A percentile compares a stretch with the other conserved stretches of the same genome.
Conservation (phyloP, 2,888 invertebrate species). For the Platycheirus albimanus region DNA sequence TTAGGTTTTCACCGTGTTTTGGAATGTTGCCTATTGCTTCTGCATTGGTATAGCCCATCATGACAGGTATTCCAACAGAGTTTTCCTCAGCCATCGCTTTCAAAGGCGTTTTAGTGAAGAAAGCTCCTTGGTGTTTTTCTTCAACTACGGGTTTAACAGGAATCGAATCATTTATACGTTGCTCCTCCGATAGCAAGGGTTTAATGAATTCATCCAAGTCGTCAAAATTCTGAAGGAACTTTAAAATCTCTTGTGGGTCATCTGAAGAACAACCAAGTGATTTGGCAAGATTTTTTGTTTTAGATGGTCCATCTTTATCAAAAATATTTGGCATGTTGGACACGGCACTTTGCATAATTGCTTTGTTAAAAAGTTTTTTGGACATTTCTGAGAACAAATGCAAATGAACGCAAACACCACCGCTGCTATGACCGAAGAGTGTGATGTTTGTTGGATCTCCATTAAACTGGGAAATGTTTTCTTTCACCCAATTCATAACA, state of each 20-base stretch:
- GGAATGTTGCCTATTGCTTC: constrained; percentile 81
- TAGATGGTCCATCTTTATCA: constrained; percentile 43
- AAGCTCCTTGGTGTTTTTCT: constrained; percentile 34
- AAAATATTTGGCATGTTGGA: constrained; percentile 61
- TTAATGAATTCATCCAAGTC: constrained; percentile 6
- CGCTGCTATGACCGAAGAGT: constrained; percentile 76
- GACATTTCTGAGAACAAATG: constrained; percentile 74
- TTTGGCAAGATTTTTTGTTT: constrained; percentile 12
- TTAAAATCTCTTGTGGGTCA: constrained; percentile 23
- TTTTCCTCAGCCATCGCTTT: constrained; percentile 80
- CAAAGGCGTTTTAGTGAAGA: constrained; percentile 79
- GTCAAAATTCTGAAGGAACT: constrained; percentile 13
- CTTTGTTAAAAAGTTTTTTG: constrained; percentile 74
- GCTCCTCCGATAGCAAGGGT: neutral
- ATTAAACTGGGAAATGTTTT: constrained; percentile 81
- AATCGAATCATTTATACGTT: constrained; percentile 43
- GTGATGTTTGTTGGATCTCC: constrained; percentile 79
- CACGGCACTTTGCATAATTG: constrained; percentile 75
- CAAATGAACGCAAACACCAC: constrained; percentile 68
- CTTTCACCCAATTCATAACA: constrained; percentile 82
- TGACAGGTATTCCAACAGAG: constrained; percentile 82
- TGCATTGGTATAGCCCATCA: constrained; percentile 83
- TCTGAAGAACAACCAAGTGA: constrained; percentile 28
- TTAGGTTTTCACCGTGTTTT: constrained; percentile 39
- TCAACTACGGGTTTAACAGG: constrained; percentile 75